Evolutionary conservation across 2,113 vertebrate species (phyloP), one percentile per base, ranked within the genome.

Genomic region (Promerops cafer): DNA sequence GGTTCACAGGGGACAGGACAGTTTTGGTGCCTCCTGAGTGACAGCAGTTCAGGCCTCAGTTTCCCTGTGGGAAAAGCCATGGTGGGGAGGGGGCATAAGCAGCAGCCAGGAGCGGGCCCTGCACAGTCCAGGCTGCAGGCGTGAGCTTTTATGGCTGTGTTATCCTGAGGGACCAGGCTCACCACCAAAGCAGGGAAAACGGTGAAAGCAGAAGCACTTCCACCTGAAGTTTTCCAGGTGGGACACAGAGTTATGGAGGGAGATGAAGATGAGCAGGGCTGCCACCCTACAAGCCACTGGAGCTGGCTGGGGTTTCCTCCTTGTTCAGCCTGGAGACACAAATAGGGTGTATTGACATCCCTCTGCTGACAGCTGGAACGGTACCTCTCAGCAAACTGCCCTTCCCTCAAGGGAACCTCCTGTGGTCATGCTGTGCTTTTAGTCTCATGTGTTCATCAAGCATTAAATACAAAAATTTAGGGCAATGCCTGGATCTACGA

Each of bases 21-120:
- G 17, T 9, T 33, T n/a, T 3, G 1, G 27, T 49, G 78, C 20
- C 33, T 72, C 35, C 57, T 2, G 7, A 37, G 44, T 0, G 0
- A 11, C 11, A 10, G 52, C 39, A 13, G 44, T 5, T 83, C 5
- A 0, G n/a, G 57, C 24, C 66, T 86, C 57, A 13, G 31, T 42
- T 80, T 83, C 71, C 33, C 44, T 0, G 0, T 0, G 0, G 68
- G 11, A 64, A 76, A 4, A 7, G 59, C 24, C 2, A 0, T 8
- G 19, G 40, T 6, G 8, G 16, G 26, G n/a, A 61, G 27, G 7
- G 24, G 7, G 28, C 1, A 4, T 44, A 57, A 68, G 64, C 31
- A 50, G 74, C 39, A 71, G 63, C 52, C 5, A 0, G 37, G 47
- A 14, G 18, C 1, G 3, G 52, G 35, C 63, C 9, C 26, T 22